Percentiles rank a stretch among this genome's conserved stretches.
Evolutionary conservation across 2,888 invertebrate species (phyloP).

Genomic region (Acronicta alni): DNA sequence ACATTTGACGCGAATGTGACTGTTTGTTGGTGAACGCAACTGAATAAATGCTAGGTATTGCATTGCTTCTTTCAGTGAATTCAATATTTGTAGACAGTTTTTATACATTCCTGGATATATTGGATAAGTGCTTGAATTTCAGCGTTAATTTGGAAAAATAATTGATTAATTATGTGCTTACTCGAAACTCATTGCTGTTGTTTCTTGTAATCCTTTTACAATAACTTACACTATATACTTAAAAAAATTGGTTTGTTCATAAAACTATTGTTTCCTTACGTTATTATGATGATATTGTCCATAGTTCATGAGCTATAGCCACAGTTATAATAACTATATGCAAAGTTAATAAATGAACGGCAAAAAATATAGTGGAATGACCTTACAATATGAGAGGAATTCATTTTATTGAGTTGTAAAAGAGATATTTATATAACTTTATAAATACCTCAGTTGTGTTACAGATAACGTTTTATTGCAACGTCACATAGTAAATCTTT

Average conservation of each 20-base stretch:
- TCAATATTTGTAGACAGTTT: slow-evolving; percentile 26
- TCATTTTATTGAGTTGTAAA: slow-evolving; percentile 33
- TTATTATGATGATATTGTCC: slow-evolving; percentile 14
- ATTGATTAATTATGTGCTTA: too few relatives aligned
- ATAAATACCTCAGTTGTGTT: slow-evolving; percentile 40
- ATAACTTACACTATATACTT: too few relatives aligned
- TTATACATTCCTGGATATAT: slow-evolving; percentile 11
- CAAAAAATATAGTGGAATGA: slow-evolving; percentile 35
- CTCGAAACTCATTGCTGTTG: too few relatives aligned
- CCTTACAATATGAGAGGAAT: slow-evolving; percentile 25
- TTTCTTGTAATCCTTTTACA: too few relatives aligned
- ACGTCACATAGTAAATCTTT: slow-evolving; percentile 22
- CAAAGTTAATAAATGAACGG: slow-evolving; percentile 12
- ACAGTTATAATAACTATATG: slow-evolving; percentile 4
- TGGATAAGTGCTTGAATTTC: too few relatives aligned
- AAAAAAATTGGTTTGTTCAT: too few relatives aligned
- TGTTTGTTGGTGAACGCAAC: slow-evolving; percentile 28
- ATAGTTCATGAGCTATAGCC: slow-evolving; percentile 3
- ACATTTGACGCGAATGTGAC: slow-evolving; percentile 37
- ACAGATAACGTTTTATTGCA: slow-evolving; percentile 41
- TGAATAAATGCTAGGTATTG: slow-evolving; percentile 45
- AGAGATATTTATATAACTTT: slow-evolving; percentile 37
- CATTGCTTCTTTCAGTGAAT: slow-evolving; percentile 39
- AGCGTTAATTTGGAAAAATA: too few relatives aligned
- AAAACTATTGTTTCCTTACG: too few relatives aligned